Conservation (phyloP, 2,113 vertebrate genomes). For the Cheilinus undulatus region DNA sequence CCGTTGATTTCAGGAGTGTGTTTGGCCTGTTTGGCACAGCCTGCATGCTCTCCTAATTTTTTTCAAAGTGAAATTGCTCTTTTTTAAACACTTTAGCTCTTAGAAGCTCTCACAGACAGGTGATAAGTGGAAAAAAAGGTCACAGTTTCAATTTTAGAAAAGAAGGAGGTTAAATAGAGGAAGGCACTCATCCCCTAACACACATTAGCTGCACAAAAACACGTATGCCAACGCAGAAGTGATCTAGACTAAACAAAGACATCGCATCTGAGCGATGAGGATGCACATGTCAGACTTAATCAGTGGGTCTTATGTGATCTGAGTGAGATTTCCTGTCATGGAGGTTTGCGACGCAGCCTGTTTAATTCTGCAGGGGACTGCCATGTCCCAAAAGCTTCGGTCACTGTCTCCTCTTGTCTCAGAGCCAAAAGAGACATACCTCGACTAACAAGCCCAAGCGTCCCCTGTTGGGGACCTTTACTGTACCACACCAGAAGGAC, state of each 20-base stretch:
- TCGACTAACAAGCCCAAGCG: conserved; percentile 47
- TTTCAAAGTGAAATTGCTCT: conserved; percentile 63
- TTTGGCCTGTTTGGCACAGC: conserved; percentile 31
- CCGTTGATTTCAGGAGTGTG: conserved; percentile 24
- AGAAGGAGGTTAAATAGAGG: conserved; percentile 29
- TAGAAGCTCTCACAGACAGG: conserved; percentile 52
- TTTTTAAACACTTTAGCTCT: conserved; percentile 48
- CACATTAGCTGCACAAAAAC: conserved; percentile 16
- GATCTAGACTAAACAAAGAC: conserved; percentile 79
- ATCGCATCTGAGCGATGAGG: conserved; percentile 64
- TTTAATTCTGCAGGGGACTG: conserved; percentile 77
- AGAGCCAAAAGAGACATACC: conserved; percentile 48
- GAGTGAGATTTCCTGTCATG: conserved; percentile 81
- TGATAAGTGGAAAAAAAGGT: conserved; percentile 67
- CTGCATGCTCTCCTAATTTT: conserved; percentile 55
- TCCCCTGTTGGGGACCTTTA: conserved; percentile 48
- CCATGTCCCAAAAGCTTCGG: conserved; percentile 61
- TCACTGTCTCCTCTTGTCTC: conserved; percentile 73
- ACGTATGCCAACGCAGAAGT: conserved; percentile 53
- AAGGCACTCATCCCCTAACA: neutral
- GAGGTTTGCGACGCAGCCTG: conserved; percentile 64
- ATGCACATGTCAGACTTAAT: conserved; percentile 79
- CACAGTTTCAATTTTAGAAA: conserved; percentile 56
- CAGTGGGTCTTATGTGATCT: conserved; percentile 75
- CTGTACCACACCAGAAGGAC: conserved; percentile 46